Evolutionary conservation across 2,888 invertebrate species (phyloP).

Genomic region (Siphlonurus alternatus): DNA sequence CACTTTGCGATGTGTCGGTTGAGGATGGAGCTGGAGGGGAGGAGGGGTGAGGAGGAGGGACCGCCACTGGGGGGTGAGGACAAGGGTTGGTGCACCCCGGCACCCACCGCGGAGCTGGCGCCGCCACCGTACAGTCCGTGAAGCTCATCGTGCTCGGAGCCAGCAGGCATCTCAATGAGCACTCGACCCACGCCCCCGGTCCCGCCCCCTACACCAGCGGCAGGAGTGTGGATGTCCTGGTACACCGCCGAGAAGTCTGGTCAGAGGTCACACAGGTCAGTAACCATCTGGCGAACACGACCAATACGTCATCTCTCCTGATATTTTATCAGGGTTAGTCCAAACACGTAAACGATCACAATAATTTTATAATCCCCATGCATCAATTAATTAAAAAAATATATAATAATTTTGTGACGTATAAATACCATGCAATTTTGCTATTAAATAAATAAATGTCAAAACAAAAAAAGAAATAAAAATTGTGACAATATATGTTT

Average conservation of each 20-base stretch:
- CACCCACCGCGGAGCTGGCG: constrained; percentile 20
- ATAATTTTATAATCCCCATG: no score
- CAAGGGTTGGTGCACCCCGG: constrained; percentile 30
- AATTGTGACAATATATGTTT: no score
- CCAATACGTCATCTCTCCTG: no score
- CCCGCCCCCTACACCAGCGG: background rate
- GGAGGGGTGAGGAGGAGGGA: constrained; percentile 13
- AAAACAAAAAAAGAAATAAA: no score
- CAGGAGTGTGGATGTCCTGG: background rate
- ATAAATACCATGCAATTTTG: no score
- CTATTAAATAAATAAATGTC: no score
- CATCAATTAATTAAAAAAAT: no score
- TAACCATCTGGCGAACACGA: no score
- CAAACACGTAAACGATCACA: no score
- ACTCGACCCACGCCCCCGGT: background rate
- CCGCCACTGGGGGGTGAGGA: constrained; percentile 24
- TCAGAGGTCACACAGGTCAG: background rate
- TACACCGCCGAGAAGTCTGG: background rate
- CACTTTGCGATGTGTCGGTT: constrained; percentile 15
- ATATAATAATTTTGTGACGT: no score
- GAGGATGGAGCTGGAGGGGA: constrained; percentile 15
- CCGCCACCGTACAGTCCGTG: constrained; percentile 15
- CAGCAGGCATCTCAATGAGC: background rate
- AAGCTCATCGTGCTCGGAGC: constrained; percentile 4
- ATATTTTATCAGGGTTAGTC: no score